These are phyloP conservation scores for Carcinoscorpius rotundicauda DNA, from an alignment of 1,140 invertebrate genomes.

Conservation along the genomic window DNA sequence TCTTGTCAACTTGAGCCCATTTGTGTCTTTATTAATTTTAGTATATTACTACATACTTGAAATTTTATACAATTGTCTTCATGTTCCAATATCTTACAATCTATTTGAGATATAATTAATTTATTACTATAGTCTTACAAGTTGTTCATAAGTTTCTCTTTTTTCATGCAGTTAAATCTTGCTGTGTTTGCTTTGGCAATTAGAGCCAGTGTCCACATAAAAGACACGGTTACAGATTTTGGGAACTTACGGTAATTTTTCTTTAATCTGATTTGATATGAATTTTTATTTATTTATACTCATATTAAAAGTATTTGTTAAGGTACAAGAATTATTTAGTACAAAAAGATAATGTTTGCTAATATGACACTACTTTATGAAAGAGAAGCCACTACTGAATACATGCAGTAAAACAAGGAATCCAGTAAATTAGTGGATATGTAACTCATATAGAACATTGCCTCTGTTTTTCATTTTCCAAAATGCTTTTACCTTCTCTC, in stretches of 20 bases:
- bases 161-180: slow-evolving; percentile 36
- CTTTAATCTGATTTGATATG: not conserved
- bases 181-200: slow-evolving; percentile 69
- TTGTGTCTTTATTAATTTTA: slow-evolving; percentile 3
- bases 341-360: no score
- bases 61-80: slow-evolving; percentile 3
- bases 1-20: no score
- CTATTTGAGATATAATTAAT: slow-evolving; percentile 1
- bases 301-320: no score
- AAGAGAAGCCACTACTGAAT: no score
- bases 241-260: slow-evolving; percentile 59
- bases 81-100: slow-evolving; percentile 11
- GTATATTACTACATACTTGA: slow-evolving; percentile 4
- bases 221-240: slow-evolving; percentile 79
- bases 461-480: no score
- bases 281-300: no score
- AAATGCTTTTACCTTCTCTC: no score
- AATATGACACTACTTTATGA: no score
- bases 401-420: no score
- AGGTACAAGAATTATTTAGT: no score
- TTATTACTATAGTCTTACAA: not conserved
- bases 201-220: slow-evolving; percentile 76
- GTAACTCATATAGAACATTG: no score
- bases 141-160: slow-evolving; percentile 4
- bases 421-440: no score